Percentiles rank a stretch among this genome's conserved stretches.
Conservation (phyloP, 2,113 vertebrate genomes). For the Engystomops pustulosus region DNA sequence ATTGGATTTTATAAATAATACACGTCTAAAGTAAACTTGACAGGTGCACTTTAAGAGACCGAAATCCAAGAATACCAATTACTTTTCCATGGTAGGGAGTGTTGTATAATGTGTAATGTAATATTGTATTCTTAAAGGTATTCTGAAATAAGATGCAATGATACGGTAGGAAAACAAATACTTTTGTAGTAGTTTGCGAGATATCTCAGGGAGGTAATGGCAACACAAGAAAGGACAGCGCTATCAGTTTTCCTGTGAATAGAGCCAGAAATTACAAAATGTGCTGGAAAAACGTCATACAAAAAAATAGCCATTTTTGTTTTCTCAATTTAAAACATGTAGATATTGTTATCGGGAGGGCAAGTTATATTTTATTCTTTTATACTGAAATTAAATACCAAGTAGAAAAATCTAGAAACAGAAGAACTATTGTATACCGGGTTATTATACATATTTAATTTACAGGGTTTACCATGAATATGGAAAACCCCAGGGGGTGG, state of each 20-base stretch:
- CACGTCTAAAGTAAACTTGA: background rate
- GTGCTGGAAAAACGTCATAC: background rate
- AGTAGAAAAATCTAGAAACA: too few relatives aligned
- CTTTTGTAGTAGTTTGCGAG: background rate
- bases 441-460: too few relatives aligned
- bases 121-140: background rate
- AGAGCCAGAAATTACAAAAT: conserved; percentile 13
- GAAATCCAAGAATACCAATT: conserved; percentile 3
- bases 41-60: background rate
- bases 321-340: background rate
- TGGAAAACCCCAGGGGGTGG: too few relatives aligned
- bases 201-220: background rate
- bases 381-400: too few relatives aligned
- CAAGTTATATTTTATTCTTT: background rate
- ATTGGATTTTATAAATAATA: background rate
- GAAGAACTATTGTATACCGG: too few relatives aligned
- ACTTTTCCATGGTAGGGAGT: background rate
- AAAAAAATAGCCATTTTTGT: background rate
- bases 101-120: background rate
- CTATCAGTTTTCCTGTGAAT: background rate
- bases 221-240: background rate
- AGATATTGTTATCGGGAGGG: background rate
- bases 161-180: background rate
- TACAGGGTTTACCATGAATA: too few relatives aligned
- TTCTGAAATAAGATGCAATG: conserved; percentile 5